Base-by-base conservation (phyloP, 2,113 vertebrate genomes). In the Sebastes fasciatus region DNA sequence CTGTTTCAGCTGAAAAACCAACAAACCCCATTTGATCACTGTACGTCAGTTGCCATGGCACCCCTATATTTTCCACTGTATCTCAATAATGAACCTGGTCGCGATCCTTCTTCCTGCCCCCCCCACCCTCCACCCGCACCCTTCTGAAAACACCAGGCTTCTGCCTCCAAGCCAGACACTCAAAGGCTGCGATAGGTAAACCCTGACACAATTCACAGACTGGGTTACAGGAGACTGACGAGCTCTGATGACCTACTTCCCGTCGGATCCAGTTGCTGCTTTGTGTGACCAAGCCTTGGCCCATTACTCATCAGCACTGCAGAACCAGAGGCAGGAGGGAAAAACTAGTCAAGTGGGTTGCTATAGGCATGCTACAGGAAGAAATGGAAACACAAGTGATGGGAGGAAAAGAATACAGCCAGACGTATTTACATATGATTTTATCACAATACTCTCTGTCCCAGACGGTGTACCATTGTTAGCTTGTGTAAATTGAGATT, bases 241-340 rank as follows among this genome's bases (percentile, higher is more conserved):
- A 80, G 77, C 85, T 74, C 62, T 79, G 87, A 77, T 87, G 91
- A 90, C 89, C 88, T 88, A 89, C 77, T 91, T 93, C 86, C 87
- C 85, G 87, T 91, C 64, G 46, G 82, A 91, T 89, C 89, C 77
- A 61, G 86, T 90, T 91, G 77, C 91, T 73, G 83, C 79, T 80
- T 89, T 83, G 85, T 86, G 84, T 71, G 83, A 83, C 74, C 80
- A 52, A 73, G 65, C 70, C 74, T 67, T 26, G 51, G 81, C 69
- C 66, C 17, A 52, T 85, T 71, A 75, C 66, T 86, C 73, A 89
- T 87, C 82, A 66, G 79, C 62, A 40, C 80, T 79, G 86, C 80
- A 87, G 80, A 84, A 61, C 46, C 65, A 62, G 52, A 64, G 46
- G 69, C 64, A 21, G 74, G 67, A 54, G 77, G 61, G 61, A 52